These are phyloP conservation scores for Sandelia bainsii DNA, from an alignment of 2,797 vertebrate genomes.

Conservation along the genomic window DNA sequence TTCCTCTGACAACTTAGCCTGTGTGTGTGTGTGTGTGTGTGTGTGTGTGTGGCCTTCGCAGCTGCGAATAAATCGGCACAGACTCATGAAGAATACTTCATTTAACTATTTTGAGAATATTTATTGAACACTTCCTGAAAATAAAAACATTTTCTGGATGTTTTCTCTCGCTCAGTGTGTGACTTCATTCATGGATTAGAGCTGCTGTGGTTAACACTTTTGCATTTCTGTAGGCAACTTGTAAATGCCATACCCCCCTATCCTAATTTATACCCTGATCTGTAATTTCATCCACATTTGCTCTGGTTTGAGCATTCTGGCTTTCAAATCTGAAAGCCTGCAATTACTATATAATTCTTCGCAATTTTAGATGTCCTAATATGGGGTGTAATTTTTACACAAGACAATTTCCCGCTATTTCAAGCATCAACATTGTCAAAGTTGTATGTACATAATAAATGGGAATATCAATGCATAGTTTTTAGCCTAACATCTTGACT, in stretches of 20 bases:
- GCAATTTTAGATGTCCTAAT: slow-evolving; percentile 99
- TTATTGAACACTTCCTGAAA: neutral
- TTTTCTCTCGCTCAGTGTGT: slow-evolving; percentile 60
- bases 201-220: slow-evolving; percentile 85
- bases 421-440: slow-evolving; percentile 99
- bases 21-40: too few species aligned
- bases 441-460: slow-evolving; percentile 99
- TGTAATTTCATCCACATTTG: slow-evolving; percentile 99
- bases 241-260: slow-evolving; percentile 97
- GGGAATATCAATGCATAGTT: slow-evolving; percentile 99
- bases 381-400: slow-evolving; percentile 99
- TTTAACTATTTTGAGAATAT: neutral
- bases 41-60: neutral
- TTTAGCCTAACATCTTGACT: slow-evolving; percentile 99
- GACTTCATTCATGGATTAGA: slow-evolving; percentile 85
- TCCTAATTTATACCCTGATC: slow-evolving; percentile 99
- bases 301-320: slow-evolving; percentile 98
- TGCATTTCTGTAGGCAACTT: slow-evolving; percentile 96
- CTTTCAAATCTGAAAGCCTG: slow-evolving; percentile 99
- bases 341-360: slow-evolving; percentile 99
- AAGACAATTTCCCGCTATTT: slow-evolving; percentile 99
- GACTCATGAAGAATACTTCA: neutral
- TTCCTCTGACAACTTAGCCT: neutral
- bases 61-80: neutral
- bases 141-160: neutral